Percentiles rank a stretch among this genome's conserved stretches.
These are phyloP conservation scores for Hippoglossus stenolepis DNA, from an alignment of 2,113 vertebrate species.

Conservation along the genomic window DNA sequence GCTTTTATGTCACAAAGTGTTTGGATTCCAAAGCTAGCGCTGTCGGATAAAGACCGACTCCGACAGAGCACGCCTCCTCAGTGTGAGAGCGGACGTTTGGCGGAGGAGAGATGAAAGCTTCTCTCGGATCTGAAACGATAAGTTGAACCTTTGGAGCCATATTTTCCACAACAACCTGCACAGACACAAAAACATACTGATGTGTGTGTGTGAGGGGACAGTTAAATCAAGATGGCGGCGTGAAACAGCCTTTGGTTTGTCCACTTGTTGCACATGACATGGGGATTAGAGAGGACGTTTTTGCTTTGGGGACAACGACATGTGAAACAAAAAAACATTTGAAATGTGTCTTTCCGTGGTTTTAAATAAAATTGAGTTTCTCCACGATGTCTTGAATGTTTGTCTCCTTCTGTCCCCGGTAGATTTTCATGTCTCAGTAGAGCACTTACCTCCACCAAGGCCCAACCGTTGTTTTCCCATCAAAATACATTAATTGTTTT, in stretches of 20 bases:
- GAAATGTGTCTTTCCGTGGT: conserved; percentile 18
- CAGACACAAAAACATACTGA: not conserved
- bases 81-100: conserved; percentile 11
- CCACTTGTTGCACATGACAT: conserved; percentile 34
- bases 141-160: conserved; percentile 43
- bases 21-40: conserved; percentile 24
- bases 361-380: not conserved
- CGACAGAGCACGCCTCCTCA: conserved; percentile 5
- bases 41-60: conserved; percentile 32
- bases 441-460: no score
- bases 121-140: conserved; percentile 42
- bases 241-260: conserved; percentile 27
- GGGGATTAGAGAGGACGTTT: conserved; percentile 34
- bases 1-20: conserved; percentile 51
- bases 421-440: not conserved
- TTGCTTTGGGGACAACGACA: conserved; percentile 9
- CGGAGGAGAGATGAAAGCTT: conserved; percentile 37
- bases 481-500: no score
- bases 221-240: conserved; percentile 35
- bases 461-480: no score
- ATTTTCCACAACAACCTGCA: conserved; percentile 35
- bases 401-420: not conserved
- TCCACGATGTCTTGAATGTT: conserved; percentile 12
- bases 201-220: not conserved
- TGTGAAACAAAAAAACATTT: conserved; percentile 33